Base-by-base conservation (phyloP, 64 coral and sea anemone species). In the Platygyra sinensis region DNA sequence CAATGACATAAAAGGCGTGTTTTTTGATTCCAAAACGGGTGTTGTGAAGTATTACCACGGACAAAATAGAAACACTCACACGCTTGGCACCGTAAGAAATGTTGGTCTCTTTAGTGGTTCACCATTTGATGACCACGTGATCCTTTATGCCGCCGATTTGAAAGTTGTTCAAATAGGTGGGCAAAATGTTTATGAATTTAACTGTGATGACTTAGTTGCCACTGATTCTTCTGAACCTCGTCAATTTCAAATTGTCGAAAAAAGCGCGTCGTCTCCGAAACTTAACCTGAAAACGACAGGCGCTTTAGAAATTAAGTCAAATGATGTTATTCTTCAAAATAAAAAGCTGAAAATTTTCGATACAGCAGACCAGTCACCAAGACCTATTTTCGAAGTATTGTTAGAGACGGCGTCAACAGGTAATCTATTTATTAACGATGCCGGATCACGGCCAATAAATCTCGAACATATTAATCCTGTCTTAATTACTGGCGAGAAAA, bases 61-160 rank as follows among this genome's bases (percentile, higher is more conserved):
- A 64, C 6, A 65, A 83, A 83, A 83, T 15, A 63, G 55, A 27
- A 83, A 83, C 80, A 83, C 36, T 6, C 80, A 64, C 80, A 62
- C 24, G 10, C 57, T 83, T 36, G 80, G 80, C 27, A 83, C 80
- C 1, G 80, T 83, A 7, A 33, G 15, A 15, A 29, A 15, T 83
- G 80, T 83, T 19, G 10, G 4, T 12, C 24, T 52, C 10, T 83
- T 83, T 64, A 38, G 25, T 0, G 80, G 80, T 4, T 83, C 80
- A 24, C 80, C 80, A 24, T 80, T 80, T 80, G 78, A 80, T 11
- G 78, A 60, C 25, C 78, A 80, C 78, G 52, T 80, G 11, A 80
- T 80, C 7, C 50, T 80, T 80, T 60, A 29, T 80, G 20, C 8
- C 4, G 24, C 33, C 22, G 8, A 80, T 62, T 18, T 75, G 0